Conservation (phyloP, 30 jellyfish, hydroid and myxozoan genomes). For the Rhopilema esculentum region DNA sequence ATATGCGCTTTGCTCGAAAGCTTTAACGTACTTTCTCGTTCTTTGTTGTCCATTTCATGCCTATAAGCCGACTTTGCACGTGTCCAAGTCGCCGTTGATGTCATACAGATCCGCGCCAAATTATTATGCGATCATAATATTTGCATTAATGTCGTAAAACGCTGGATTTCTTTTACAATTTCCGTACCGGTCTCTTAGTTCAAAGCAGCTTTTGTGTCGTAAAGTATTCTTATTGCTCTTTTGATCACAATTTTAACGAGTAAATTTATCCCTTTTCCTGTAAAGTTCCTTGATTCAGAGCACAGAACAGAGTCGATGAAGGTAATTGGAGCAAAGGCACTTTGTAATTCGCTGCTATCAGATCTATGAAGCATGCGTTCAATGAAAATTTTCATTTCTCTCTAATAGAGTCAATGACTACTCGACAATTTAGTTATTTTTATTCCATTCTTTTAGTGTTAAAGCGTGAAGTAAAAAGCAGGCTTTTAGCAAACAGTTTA, state of each 20-base stretch:
- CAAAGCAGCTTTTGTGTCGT: neutral
- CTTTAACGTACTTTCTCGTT: neutral
- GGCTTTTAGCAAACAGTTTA: too few relatives aligned
- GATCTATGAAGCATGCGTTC: too few relatives aligned
- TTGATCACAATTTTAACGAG: neutral
- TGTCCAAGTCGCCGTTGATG: neutral
- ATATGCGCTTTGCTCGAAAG: neutral
- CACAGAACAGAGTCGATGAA: too few relatives aligned
- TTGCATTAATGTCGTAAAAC: constrained; percentile 7
- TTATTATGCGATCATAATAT: constrained; percentile 1
- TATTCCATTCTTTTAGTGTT: too few relatives aligned
- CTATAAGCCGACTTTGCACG: neutral
- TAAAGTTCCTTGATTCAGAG: neutral
- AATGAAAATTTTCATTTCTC: too few relatives aligned
- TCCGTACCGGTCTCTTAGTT: constrained; percentile 15
- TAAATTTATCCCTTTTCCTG: neutral
- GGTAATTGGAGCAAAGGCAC: too few relatives aligned
- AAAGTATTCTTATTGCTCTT: constrained; percentile 1
- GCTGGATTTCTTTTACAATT: neutral
- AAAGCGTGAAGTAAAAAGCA: too few relatives aligned
- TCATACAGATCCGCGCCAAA: neutral
- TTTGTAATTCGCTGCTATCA: too few relatives aligned
- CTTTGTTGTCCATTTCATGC: neutral
- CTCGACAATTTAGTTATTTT: too few relatives aligned
- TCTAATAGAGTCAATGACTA: too few relatives aligned